Conservation (phyloP, 2,113 vertebrate species). For the Caranx melampygus region DNA sequence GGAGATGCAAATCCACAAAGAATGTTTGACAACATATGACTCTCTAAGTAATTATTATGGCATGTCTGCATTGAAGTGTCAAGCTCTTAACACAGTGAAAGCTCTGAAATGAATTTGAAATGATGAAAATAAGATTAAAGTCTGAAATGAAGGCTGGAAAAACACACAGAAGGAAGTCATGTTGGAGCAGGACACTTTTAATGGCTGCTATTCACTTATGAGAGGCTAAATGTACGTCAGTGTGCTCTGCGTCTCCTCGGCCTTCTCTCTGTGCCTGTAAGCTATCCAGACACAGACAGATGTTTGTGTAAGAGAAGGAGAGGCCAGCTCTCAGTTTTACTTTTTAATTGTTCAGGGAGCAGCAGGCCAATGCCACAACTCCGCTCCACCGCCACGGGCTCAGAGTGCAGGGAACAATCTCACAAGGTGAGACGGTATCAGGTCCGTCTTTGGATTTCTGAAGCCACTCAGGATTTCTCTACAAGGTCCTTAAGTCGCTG, state of each 20-base stretch:
- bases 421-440: constrained; percentile 20
- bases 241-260: background rate
- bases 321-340: constrained; percentile 3
- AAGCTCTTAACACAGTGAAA: constrained; percentile 16
- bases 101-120: constrained; percentile 6
- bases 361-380: constrained; percentile 27
- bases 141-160: background rate
- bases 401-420: background rate
- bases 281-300: constrained; percentile 11
- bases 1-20: background rate
- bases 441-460: background rate
- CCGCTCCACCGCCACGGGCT: constrained; percentile 14
- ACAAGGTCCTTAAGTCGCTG: constrained; percentile 19
- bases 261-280: background rate
- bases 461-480: constrained; percentile 34
- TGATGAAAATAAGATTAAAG: background rate
- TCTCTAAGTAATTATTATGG: constrained; percentile 8
- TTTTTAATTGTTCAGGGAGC: constrained; percentile 33
- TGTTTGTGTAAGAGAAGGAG: constrained; percentile 24
- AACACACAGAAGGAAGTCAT: background rate
- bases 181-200: constrained; percentile 10
- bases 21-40: constrained; percentile 12
- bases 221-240: background rate
- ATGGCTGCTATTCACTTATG: background rate
- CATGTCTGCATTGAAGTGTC: constrained; percentile 3